Conservation (phyloP, 2,888 invertebrate species). For the Chorisops tibialis region DNA sequence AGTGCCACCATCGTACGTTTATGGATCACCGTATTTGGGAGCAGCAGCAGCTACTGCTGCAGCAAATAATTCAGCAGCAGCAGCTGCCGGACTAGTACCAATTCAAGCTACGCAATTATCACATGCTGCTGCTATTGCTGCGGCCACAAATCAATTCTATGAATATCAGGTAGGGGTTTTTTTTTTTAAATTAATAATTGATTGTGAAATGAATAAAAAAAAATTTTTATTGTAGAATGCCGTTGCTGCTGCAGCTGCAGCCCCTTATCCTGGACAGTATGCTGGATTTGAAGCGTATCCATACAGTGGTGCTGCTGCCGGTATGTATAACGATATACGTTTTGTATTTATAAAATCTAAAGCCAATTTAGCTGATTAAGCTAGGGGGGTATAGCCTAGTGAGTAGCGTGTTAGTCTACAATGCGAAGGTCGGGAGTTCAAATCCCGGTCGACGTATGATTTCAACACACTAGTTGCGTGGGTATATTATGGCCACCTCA, state of each 20-base stretch:
- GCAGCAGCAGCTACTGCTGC: slow-evolving; percentile 55
- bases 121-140: slow-evolving; percentile 73
- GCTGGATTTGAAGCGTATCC: slow-evolving; percentile 39
- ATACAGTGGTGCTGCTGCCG: slow-evolving; percentile 36
- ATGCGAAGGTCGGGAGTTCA: no score
- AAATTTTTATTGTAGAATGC: slow-evolving; percentile 33
- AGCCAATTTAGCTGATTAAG: no score
- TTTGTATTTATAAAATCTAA: no score
- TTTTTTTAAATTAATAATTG: no score
- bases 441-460: no score
- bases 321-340: slow-evolving; percentile 26
- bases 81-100: slow-evolving; percentile 66
- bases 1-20: slow-evolving; percentile 74
- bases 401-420: no score
- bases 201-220: not conserved
- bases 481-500: no score
- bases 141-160: slow-evolving; percentile 75
- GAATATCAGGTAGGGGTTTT: slow-evolving; percentile 62
- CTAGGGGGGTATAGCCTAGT: no score
- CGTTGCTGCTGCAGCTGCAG: slow-evolving; percentile 37
- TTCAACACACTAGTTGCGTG: no score
- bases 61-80: slow-evolving; percentile 37
- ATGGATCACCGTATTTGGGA: slow-evolving; percentile 67
- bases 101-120: slow-evolving; percentile 63
- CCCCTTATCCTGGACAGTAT: slow-evolving; percentile 38